These are phyloP conservation scores for Ligdia adustata DNA, from an alignment of 2,888 invertebrate species.

Conservation along the genomic window DNA sequence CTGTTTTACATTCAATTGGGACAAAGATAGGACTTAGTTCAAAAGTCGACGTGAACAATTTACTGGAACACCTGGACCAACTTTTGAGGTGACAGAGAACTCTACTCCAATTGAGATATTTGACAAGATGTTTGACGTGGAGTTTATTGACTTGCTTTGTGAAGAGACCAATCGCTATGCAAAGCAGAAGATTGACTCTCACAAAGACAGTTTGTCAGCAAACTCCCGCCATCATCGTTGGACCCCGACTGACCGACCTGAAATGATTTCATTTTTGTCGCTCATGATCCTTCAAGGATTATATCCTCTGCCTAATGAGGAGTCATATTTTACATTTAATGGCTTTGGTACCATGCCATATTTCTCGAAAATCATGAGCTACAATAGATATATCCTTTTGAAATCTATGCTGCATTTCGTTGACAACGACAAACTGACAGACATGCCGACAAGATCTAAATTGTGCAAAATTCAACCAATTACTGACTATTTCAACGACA, in stretches of 20 bases:
- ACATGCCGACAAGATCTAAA: neutral
- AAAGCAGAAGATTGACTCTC: constrained; percentile 1
- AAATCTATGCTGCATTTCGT: neutral
- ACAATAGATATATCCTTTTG: neutral
- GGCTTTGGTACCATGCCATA: neutral
- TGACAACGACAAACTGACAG: neutral
- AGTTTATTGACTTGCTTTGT: constrained; percentile 32
- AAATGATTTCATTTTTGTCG: neutral
- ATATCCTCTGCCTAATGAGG: neutral
- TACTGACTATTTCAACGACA: neutral
- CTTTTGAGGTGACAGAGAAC: constrained; percentile 30
- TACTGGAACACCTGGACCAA: constrained; percentile 34
- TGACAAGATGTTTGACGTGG: constrained; percentile 20
- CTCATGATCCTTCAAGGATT: neutral
- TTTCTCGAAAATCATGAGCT: neutral
- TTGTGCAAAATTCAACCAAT: neutral
- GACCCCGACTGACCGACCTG: neutral
- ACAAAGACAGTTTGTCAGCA: constrained; percentile 15
- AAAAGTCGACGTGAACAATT: constrained; percentile 18
- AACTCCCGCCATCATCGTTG: constrained; percentile 38
- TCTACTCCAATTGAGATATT: constrained; percentile 20
- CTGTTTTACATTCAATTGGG: constrained; percentile 23
- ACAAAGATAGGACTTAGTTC: constrained; percentile 1
- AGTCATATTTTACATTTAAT: neutral
- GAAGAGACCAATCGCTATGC: constrained; percentile 10